These are phyloP conservation scores for Aplodontia rufa DNA, from an alignment of 2,113 vertebrate genomes.

Conservation along the genomic window DNA sequence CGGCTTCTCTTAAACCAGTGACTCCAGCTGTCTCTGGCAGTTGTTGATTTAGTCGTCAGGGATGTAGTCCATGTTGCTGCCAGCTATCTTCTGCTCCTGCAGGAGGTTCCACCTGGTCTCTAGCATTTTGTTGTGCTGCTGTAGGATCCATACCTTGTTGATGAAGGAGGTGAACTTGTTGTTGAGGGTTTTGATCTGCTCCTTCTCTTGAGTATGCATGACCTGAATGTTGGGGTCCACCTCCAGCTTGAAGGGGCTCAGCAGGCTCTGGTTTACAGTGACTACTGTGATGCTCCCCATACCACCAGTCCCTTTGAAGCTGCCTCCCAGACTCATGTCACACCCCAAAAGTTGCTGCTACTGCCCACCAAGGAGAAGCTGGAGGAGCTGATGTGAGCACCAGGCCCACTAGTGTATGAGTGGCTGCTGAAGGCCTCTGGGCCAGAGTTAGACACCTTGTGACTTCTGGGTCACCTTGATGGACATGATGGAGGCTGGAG, in stretches of 20 bases:
- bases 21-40: slow-evolving; percentile 89
- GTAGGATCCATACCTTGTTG: slow-evolving; percentile 88
- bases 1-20: slow-evolving; percentile 88
- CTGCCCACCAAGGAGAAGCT: slow-evolving; percentile 61
- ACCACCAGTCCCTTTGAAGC: not conserved
- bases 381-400: slow-evolving; percentile 69
- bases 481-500: slow-evolving; percentile 64
- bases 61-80: slow-evolving; percentile 86
- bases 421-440: slow-evolving; percentile 81
- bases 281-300: slow-evolving; percentile 73
- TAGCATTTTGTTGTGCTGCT: slow-evolving; percentile 94
- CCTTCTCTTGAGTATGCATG: slow-evolving; percentile 79
- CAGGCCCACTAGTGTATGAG: slow-evolving; percentile 68
- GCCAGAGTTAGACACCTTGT: slow-evolving; percentile 54
- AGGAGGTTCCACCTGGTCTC: slow-evolving; percentile 93
- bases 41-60: slow-evolving; percentile 89
- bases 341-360: slow-evolving; percentile 38
- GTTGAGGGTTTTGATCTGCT: slow-evolving; percentile 85
- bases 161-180: slow-evolving; percentile 85
- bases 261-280: slow-evolving; percentile 89
- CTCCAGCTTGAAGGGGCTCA: slow-evolving; percentile 90
- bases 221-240: slow-evolving; percentile 85
- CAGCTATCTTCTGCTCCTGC: slow-evolving; percentile 87
- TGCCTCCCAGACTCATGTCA: not conserved
- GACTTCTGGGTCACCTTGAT: slow-evolving; percentile 69